These are phyloP conservation scores for Haliclona indistincta DNA, from an alignment of 37 sponge, comb jelly and placozoan genomes.

Conservation along the genomic window DNA sequence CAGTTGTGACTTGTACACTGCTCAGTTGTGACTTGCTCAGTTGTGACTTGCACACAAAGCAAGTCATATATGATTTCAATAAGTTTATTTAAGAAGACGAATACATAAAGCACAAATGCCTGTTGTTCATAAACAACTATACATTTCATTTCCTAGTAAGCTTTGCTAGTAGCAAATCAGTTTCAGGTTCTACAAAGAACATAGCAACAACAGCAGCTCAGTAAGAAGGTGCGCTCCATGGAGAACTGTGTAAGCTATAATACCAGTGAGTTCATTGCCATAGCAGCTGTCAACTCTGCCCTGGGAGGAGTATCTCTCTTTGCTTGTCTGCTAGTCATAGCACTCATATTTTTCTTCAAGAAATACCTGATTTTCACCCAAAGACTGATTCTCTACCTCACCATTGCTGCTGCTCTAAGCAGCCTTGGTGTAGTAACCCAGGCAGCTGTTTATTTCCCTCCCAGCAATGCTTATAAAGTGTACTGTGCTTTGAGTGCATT, in stretches of 20 bases:
- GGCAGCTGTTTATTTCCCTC: slow-evolving; percentile 14
- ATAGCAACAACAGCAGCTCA: no score
- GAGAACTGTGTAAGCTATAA: neutral
- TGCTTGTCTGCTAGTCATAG: slow-evolving; percentile 44
- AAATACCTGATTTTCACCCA: slow-evolving; percentile 81
- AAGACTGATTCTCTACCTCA: slow-evolving; percentile 78
- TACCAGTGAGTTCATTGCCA: neutral
- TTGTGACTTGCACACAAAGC: no score
- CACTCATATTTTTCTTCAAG: slow-evolving; percentile 71
- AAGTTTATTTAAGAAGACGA: no score
- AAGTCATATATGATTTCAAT: no score
- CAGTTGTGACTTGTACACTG: no score
- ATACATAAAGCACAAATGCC: no score
- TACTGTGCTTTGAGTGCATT: slow-evolving; percentile 32
- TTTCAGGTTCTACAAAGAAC: no score
- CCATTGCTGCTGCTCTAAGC: slow-evolving; percentile 53
- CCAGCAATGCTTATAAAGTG: neutral
- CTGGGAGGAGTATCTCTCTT: slow-evolving; percentile 15
- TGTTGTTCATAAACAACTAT: no score
- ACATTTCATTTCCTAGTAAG: no score
- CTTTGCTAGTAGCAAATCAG: no score
- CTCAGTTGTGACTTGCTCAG: no score
- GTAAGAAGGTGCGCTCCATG: neutral
- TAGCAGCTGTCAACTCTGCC: slow-evolving; percentile 6
- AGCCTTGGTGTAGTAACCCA: slow-evolving; percentile 18